Base-by-base conservation (phyloP, 2,113 vertebrate genomes). In the Nesospiza acunhae region DNA sequence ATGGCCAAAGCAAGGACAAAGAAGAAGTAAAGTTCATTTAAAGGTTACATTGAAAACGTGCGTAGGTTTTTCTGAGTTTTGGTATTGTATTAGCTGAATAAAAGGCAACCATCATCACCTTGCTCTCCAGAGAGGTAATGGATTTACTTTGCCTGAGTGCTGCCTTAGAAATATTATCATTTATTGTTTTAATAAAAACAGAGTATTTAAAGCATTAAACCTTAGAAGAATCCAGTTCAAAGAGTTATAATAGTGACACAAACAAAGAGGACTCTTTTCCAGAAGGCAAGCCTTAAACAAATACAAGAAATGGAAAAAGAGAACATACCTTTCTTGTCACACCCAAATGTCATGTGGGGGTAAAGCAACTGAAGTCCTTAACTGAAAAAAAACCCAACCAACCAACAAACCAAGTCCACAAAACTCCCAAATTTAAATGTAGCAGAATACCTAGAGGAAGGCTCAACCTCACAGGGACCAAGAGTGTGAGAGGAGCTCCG, bases 401-500 rank as follows among this genome's bases (percentile, higher is more conserved):
- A n/a, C 5, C 10, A 55, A 37, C 3, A 6, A 62, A 24, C 7
- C 33, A 39, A 58, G 7, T 11, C 5, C 19, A 24, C 4, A 28
- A 44, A 39, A 37, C 11, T 41, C 33, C 16, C 49, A 6, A 47
- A 78, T 53, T 24, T 6, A 35, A 28, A 33, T 19, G 2, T 0
- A 47, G 2, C 11, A 53, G 2, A 2, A 9, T 5, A 86, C 3
- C 16, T 18, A 16, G 5, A 22, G 44, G 12, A 84, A 70, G 10
- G 17, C 11, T 76, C 35, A 50, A 14, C 19, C 33, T 76, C 33
- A 63, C 10, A 26, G 16, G 5, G 4, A n/a, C 6, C 4, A 39
- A 24, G 9, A 31, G 0, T 10, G 28, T 0, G 1, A 56, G 4
- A 89, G 5, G 2, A 4, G 0, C 8, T 46, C 13, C 33, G 1